Base-by-base conservation (phyloP, 2,113 vertebrate genomes). In the Passer montanus region DNA sequence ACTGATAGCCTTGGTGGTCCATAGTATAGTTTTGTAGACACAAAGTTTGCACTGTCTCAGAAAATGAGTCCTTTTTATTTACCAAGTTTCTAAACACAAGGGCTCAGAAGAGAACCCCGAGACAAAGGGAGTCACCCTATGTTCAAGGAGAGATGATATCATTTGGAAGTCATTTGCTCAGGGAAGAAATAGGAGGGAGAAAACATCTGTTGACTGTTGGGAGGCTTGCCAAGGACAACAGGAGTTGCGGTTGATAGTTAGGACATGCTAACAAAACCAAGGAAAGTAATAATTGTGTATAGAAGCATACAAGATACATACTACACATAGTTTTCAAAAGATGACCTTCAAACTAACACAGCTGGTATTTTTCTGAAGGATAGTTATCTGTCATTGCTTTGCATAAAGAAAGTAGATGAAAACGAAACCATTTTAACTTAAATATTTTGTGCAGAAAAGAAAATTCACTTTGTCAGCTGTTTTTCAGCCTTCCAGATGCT, bases 161-260 rank as follows among this genome's bases (percentile, higher is more conserved):
- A 80, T 92, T 92, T 90, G 86, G 72, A 94, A 95, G 33, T 81
- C 3, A 84, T 90, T 92, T 90, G 13, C 47, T 91, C 5, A 4
- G 28, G 60, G 66, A 84, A 95, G 84, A 90, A 86, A 80, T 30
- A 89, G 89, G 56, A 93, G 30, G 75, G 50, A 74, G 72, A 86
- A 83, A 87, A 91, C 89, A 89, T 97, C 94, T 97, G 92, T 78
- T 94, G 83, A 81, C 50, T 47, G 28, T 63, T 69, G 82, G 56
- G 92, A 77, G 27, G 50, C 43, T 90, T 93, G 90, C 96, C 90
- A 94, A 95, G 43, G 30, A 89, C 90, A 96, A 93, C 92, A 90
- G 76, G 80, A 97, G 83, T 55, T 92, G 94, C 0, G 27, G 86
- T 81, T 93, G 89, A 90, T 86, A 75, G 60, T 59, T 89, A 76